phyloP scores from a whole-genome alignment of 2,888 invertebrate species.

The Ditula angustiorana region DNA sequence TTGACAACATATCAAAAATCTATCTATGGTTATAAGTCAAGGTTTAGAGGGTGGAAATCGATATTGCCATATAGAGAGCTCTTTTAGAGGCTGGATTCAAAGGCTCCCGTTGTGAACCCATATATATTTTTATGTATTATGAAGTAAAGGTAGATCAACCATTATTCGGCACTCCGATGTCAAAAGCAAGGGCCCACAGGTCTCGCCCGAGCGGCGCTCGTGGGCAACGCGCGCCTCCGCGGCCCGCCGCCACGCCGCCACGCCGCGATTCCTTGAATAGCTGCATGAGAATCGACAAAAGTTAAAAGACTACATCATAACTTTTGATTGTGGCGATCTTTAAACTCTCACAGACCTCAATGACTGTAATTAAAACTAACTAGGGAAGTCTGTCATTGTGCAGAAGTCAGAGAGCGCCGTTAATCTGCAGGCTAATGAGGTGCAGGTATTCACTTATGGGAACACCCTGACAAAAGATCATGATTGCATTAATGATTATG shows the following conservation, averaged over 20 bases:
- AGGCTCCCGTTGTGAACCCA: no score
- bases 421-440: conserved; percentile 7
- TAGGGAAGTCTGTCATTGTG: conserved; percentile 22
- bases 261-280: background rate
- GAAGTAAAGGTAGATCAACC: no score
- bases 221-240: no score
- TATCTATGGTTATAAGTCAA: no score
- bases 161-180: no score
- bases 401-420: conserved; percentile 5
- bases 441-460: conserved; percentile 1
- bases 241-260: background rate
- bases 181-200: no score
- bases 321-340: conserved; percentile 13
- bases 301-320: background rate
- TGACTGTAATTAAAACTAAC: conserved; percentile 25
- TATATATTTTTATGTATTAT: no score
- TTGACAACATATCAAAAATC: no score
- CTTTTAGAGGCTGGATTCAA: no score
- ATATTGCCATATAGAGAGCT: no score
- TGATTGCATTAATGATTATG: background rate
- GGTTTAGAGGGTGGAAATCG: no score
- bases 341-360: conserved; percentile 21
- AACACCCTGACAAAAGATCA: background rate
- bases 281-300: conserved; percentile 11
- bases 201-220: no score